phyloP scores from a whole-genome alignment of 2,888 invertebrate genomes.

The Trissolcus japonicus region DNA sequence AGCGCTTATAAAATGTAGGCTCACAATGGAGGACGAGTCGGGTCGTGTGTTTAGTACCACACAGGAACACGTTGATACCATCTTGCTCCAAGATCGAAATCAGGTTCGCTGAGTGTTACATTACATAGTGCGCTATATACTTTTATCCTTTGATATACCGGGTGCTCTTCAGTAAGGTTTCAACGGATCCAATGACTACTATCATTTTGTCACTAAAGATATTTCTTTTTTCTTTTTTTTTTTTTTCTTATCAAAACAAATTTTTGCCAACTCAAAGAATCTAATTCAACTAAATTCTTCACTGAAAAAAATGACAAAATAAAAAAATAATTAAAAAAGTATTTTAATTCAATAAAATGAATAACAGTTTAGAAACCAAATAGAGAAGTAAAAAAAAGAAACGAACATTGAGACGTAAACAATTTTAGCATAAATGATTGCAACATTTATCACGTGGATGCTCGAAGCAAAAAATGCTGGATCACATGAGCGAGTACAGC shows the following conservation, averaged over 20 bases:
- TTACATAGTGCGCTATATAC: constrained; percentile 69
- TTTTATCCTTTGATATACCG: constrained; percentile 72
- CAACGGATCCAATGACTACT: constrained; percentile 63
- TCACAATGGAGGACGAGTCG: constrained; percentile 46
- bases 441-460: too few relatives aligned
- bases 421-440: background rate
- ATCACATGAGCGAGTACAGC: constrained; percentile 20
- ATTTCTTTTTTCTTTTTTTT: background rate
- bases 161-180: constrained; percentile 72
- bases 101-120: constrained; percentile 69
- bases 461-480: constrained; percentile 12
- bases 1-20: constrained; percentile 32
- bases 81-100: constrained; percentile 72
- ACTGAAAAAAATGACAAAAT: too few relatives aligned
- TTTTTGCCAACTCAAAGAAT: too few relatives aligned
- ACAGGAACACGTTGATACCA: constrained; percentile 66
- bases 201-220: background rate
- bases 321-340: too few relatives aligned
- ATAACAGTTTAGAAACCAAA: too few relatives aligned
- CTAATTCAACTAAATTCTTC: too few relatives aligned
- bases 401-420: background rate
- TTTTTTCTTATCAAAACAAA: background rate
- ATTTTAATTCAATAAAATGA: too few relatives aligned
- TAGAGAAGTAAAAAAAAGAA: too few relatives aligned
- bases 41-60: constrained; percentile 31